Evolutionary conservation across 1,140 invertebrate species (phyloP), one percentile per base, ranked within the genome.

Genomic region (Atta colombica): DNA sequence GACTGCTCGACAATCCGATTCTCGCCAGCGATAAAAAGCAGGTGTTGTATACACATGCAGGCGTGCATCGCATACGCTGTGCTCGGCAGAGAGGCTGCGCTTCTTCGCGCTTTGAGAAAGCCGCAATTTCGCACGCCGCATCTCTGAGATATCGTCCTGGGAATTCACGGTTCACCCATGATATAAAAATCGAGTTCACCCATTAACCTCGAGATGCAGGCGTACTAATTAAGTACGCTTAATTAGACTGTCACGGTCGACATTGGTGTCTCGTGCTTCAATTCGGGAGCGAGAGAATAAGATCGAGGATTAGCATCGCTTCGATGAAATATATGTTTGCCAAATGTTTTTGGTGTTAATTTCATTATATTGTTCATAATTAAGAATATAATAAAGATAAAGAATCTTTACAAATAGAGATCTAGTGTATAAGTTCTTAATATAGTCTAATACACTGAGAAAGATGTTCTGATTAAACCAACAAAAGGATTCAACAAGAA

Each of bases 121-220:
- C 85, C 72, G 85, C 77, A 69, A 86, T 88, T 91, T 89, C 84
- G 65, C 90, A 88, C 82, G 86, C 66, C 71, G 49, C 28, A 84
- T 55, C 72, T 55, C 49, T 16, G 49, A 45, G 61, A 49, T 55
- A 39, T n/a, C 77, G 77, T 80, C 49, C 77, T 88, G 86, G 71
- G 81, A 90, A 90, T 88, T 39, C 31, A 14, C 60, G 53, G 58
- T 25, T 31, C 72, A 60, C 39, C 39, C 60, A 60, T 49, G 72
- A 77, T 68, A 12, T 12, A 77, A 72, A 74, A 68, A 86, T 82
- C 75, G 18, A 87, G 53, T 87, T 90, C 72, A 63, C 77, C 75
- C 82, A 85, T 90, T 85, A 87, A 90, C 80, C 86, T 49, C 25
- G 74, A 21, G 74, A 66, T 80, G 63, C 6, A n/a, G n/a, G 53